Conservation (phyloP, 2,797 vertebrate genomes). For the Sorex maritimensis region DNA sequence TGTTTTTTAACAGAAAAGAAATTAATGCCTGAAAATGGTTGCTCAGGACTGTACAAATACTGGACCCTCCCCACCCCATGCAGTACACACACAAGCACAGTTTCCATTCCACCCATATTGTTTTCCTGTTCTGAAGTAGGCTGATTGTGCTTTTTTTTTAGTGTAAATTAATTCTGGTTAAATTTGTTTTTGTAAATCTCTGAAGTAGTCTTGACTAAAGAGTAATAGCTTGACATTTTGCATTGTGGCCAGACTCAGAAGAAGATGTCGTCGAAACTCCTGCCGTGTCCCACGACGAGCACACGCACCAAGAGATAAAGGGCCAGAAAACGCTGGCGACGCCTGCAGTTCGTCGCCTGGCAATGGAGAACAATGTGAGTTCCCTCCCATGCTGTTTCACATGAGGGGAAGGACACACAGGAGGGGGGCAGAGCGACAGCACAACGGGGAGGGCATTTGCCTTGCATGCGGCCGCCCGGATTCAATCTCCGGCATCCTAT, state of each 20-base stretch:
- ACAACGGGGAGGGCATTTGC: no score
- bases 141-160: constrained; percentile 3
- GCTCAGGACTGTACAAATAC: neutral
- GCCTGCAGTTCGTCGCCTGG: constrained; percentile 96
- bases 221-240: neutral
- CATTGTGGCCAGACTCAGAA: constrained; percentile 92
- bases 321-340: constrained; percentile 98
- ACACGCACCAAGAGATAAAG: constrained; percentile 98
- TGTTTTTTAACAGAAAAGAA: neutral
- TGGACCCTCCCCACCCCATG: neutral
- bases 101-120: neutral
- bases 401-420: no score
- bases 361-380: constrained; percentile 98
- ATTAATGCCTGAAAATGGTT: neutral
- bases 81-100: neutral
- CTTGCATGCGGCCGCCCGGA: no score
- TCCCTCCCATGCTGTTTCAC: constrained; percentile 25
- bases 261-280: constrained; percentile 98
- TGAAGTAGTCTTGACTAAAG: constrained; percentile 33
- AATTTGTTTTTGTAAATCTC: neutral
- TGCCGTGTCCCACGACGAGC: constrained; percentile 96
- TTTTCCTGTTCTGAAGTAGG: constrained; percentile 33
- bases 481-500: no score
- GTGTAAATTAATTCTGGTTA: neutral
- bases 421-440: no score